Evolutionary conservation across 2,113 vertebrate genomes (phyloP).

Genomic region (Acanthisitta chloris): DNA sequence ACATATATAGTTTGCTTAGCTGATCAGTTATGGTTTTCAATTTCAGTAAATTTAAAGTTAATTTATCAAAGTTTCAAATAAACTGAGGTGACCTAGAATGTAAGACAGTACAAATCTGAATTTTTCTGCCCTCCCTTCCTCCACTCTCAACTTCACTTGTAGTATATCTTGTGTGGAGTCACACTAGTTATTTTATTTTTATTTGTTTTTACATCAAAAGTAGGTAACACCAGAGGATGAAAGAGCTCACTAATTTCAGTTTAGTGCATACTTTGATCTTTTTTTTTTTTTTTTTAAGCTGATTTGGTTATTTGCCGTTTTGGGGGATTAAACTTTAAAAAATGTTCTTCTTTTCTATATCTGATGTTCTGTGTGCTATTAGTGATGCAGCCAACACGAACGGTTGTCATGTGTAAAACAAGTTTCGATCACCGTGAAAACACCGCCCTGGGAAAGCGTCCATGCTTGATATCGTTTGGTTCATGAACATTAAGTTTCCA

Average conservation of each 20-base stretch:
- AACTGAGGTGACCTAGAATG: background rate
- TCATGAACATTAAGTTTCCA: constrained; percentile 99
- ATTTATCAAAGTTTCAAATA: background rate
- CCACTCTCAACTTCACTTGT: background rate
- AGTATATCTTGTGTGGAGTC: background rate
- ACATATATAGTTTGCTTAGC: background rate
- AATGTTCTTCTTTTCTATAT: constrained; percentile 99
- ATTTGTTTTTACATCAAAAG: constrained; percentile 37
- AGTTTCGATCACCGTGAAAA: constrained; percentile 98
- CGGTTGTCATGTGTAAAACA: constrained; percentile 99
- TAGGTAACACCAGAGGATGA: constrained; percentile 17
- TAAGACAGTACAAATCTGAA: background rate
- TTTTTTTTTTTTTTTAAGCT: constrained; percentile 50
- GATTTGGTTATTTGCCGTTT: constrained; percentile 85
- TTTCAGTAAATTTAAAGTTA: background rate
- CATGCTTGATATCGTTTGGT: constrained; percentile 99
- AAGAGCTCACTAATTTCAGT: constrained; percentile 63
- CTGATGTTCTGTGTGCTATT: constrained; percentile 99
- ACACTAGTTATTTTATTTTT: background rate
- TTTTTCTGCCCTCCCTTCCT: background rate
- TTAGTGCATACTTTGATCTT: constrained; percentile 58
- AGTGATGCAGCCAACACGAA: constrained; percentile 99
- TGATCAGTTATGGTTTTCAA: background rate
- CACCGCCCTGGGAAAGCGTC: constrained; percentile 96
- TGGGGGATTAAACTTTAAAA: constrained; percentile 93